phyloP scores from a whole-genome alignment of 2,888 invertebrate species.

The Athrips mouffetella region DNA sequence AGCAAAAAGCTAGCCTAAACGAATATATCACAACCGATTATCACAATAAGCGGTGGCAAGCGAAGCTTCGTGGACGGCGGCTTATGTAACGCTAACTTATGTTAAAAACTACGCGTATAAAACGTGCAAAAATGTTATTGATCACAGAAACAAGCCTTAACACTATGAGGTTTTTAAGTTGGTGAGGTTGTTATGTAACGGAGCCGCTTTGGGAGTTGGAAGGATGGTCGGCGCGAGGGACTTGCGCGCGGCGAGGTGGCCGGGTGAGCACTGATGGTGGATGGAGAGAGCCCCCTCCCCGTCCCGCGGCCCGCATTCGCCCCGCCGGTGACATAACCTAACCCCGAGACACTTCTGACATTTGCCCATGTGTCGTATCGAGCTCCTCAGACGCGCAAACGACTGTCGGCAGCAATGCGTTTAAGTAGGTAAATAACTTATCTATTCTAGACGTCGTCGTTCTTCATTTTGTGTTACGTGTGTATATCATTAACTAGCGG shows the following conservation, averaged over 20 bases:
- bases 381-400: slow-evolving; percentile 5
- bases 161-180: slow-evolving; percentile 57
- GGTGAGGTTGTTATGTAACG: slow-evolving; percentile 67
- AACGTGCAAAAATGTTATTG: slow-evolving; percentile 69
- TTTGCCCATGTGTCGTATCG: slow-evolving; percentile 34
- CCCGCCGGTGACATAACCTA: slow-evolving; percentile 19
- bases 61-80: slow-evolving; percentile 76
- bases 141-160: slow-evolving; percentile 76
- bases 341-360: slow-evolving; percentile 31
- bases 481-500: no score
- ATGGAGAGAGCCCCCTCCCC: slow-evolving; percentile 29
- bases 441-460: background rate
- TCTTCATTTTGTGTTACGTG: background rate
- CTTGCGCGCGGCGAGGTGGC: slow-evolving; percentile 66
- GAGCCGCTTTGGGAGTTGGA: slow-evolving; percentile 58
- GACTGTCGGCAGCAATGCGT: slow-evolving; percentile 1
- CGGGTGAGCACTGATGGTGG: slow-evolving; percentile 66
- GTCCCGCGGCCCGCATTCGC: slow-evolving; percentile 31
- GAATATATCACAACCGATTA: slow-evolving; percentile 75
- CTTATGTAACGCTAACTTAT: slow-evolving; percentile 69
- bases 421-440: slow-evolving; percentile 1
- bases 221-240: slow-evolving; percentile 52
- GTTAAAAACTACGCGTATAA: slow-evolving; percentile 60
- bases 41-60: slow-evolving; percentile 75
- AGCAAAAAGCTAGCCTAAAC: slow-evolving; percentile 72